Evolutionary conservation across 1,140 invertebrate species (phyloP).

Genomic region (Berghia stephanieae): DNA sequence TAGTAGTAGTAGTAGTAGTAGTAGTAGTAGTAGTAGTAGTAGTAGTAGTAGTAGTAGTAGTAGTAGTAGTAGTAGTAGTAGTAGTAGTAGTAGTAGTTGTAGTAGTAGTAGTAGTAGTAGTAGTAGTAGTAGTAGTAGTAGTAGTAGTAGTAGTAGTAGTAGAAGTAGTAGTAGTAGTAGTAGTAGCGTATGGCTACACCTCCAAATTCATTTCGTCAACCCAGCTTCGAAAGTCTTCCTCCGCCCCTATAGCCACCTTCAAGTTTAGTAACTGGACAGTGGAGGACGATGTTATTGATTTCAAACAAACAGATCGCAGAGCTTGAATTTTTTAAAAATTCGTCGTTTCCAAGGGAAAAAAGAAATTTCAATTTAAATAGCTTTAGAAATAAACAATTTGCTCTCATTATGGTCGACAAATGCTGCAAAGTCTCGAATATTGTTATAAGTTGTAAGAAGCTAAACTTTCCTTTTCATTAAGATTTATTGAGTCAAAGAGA

Average conservation of each 20-base stretch:
- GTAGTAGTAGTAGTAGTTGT: slow-evolving; percentile 21
- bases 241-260: no score
- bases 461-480: no score
- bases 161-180: slow-evolving; percentile 20
- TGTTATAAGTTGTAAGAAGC: no score
- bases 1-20: slow-evolving; percentile 29
- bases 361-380: no score
- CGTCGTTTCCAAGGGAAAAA: no score
- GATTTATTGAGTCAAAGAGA: no score
- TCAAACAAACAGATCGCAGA: not conserved
- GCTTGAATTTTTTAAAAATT: not conserved
- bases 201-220: no score
- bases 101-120: slow-evolving; percentile 18
- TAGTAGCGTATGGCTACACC: no score
- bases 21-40: slow-evolving; percentile 31
- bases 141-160: slow-evolving; percentile 10
- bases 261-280: no score
- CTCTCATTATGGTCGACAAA: not conserved
- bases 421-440: not conserved
- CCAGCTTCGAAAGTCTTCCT: no score
- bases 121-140: not conserved
- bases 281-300: not conserved
- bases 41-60: slow-evolving; percentile 29
- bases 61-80: slow-evolving; percentile 24
- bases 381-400: no score